A percentile compares a stretch with the other conserved stretches of the same genome.
These are phyloP conservation scores for Ceuthmochares aereus DNA, from an alignment of 2,113 vertebrate genomes.

Conservation along the genomic window DNA sequence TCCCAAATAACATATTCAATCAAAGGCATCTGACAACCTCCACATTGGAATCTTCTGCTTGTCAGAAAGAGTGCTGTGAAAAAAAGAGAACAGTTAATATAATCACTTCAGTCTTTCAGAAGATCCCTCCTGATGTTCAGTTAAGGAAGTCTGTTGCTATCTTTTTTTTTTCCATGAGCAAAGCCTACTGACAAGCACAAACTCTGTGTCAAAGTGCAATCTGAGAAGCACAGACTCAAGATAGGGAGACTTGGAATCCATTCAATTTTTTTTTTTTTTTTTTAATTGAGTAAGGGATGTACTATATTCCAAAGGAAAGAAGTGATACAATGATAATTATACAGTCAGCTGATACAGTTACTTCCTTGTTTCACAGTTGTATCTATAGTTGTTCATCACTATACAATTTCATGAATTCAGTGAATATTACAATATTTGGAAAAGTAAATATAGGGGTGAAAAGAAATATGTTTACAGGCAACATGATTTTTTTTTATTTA, in stretches of 20 bases:
- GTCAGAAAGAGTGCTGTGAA: conserved; percentile 1
- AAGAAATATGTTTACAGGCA: neutral
- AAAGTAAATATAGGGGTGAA: neutral
- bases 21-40: conserved; percentile 48
- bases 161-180: neutral
- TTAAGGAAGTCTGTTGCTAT: neutral
- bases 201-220: neutral
- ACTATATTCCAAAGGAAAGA: neutral
- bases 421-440: neutral
- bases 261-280: neutral
- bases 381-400: neutral
- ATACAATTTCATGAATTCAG: neutral
- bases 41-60: conserved; percentile 24
- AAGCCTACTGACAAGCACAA: neutral
- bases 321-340: neutral
- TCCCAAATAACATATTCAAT: conserved; percentile 38
- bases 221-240: neutral
- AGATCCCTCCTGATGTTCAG: conserved; percentile 20
- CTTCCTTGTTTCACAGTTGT: neutral
- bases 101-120: conserved; percentile 28
- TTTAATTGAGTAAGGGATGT: neutral
- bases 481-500: neutral
- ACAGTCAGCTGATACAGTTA: neutral
- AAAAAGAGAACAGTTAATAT: conserved; percentile 35
- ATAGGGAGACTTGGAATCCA: neutral